A percentile compares a stretch with the other conserved stretches of the same genome.
phyloP scores from a whole-genome alignment of 2,888 invertebrate genomes.

The Teleogryllus oceanicus region DNA sequence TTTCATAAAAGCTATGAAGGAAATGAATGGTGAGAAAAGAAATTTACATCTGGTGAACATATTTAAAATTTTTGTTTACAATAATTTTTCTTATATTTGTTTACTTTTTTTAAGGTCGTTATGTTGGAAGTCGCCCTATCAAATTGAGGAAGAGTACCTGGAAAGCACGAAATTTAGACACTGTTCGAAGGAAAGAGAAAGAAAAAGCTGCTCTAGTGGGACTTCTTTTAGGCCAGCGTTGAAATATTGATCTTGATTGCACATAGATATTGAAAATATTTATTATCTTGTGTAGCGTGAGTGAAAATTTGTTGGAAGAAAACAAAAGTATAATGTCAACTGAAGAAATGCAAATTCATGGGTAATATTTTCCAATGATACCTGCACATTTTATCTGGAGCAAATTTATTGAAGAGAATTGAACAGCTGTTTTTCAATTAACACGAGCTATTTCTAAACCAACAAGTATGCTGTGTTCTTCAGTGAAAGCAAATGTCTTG shows the following conservation, averaged over 20 bases:
- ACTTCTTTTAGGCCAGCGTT: slow-evolving; percentile 48
- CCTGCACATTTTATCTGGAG: too few species aligned
- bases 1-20: slow-evolving; percentile 97
- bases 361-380: too few species aligned
- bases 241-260: not conserved
- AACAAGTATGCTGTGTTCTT: too few species aligned
- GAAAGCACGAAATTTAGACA: slow-evolving; percentile 88
- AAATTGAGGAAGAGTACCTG: slow-evolving; percentile 95
- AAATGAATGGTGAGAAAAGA: slow-evolving; percentile 86
- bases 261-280: too few species aligned
- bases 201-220: slow-evolving; percentile 84
- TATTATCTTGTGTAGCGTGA: too few species aligned
- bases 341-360: too few species aligned
- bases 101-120: slow-evolving; percentile 65
- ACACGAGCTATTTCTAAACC: too few species aligned
- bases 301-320: too few species aligned
- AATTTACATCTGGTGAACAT: not conserved
- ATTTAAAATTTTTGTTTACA: not conserved
- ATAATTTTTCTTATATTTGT: slow-evolving; percentile 26
- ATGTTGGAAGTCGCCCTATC: slow-evolving; percentile 97
- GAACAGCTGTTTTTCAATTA: too few species aligned
- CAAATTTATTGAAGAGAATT: too few species aligned
- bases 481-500: too few species aligned
- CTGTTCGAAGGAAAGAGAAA: slow-evolving; percentile 92
- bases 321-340: too few species aligned